Conservation (phyloP, 2,797 vertebrate genomes). For the Poeciliopsis infans region DNA sequence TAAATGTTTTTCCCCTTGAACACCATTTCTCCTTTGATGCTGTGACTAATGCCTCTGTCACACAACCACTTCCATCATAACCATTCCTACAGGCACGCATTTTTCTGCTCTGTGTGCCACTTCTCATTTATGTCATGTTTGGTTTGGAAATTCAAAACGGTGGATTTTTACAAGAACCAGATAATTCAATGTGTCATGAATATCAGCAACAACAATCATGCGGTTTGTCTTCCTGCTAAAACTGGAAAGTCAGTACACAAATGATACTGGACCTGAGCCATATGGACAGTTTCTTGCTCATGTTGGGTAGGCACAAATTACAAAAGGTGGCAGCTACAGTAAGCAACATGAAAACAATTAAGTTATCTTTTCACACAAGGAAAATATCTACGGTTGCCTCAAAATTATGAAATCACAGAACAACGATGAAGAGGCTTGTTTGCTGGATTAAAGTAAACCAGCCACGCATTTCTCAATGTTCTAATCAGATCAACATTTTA, state of each 20-base stretch:
- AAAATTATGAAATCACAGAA: constrained; percentile 10
- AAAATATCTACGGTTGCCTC: neutral
- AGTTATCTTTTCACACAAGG: constrained; percentile 28
- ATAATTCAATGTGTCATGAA: constrained; percentile 52
- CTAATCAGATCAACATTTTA: neutral
- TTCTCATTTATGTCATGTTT: constrained; percentile 60
- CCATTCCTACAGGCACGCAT: constrained; percentile 35
- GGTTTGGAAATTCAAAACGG: constrained; percentile 58
- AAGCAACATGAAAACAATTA: constrained; percentile 32
- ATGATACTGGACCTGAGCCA: constrained; percentile 23
- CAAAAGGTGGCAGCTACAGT: constrained; percentile 43
- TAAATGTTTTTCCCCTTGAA: constrained; percentile 61
- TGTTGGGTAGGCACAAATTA: constrained; percentile 42
- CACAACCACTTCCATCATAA: constrained; percentile 66
- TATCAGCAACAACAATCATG: constrained; percentile 59
- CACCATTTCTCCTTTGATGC: constrained; percentile 66
- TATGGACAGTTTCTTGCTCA: constrained; percentile 27
- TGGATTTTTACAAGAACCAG: constrained; percentile 50
- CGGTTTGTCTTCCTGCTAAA: constrained; percentile 46
- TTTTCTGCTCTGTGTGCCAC: constrained; percentile 38
- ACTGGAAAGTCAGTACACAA: constrained; percentile 12
- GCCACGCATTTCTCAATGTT: neutral
- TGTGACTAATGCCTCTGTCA: constrained; percentile 70
- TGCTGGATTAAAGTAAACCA: constrained; percentile 1
- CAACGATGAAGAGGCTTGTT: neutral